Evolutionary conservation across 1,140 invertebrate genomes (phyloP), one percentile per base, ranked within the genome.

Genomic region (Orchesella cincta): DNA sequence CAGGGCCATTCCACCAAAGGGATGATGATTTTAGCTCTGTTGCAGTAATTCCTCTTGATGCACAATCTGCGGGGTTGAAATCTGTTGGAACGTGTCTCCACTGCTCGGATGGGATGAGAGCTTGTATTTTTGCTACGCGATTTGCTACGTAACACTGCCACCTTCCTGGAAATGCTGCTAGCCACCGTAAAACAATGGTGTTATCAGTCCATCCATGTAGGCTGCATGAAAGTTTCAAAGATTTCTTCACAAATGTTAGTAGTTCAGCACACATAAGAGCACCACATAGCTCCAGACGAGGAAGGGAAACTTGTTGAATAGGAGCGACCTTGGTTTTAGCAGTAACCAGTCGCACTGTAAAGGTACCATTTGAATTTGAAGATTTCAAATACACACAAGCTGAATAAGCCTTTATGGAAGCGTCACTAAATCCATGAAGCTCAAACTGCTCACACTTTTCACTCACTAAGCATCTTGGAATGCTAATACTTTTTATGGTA

Each of bases 301-400:
- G 82, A 1, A 79, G 3, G 18, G 77, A 46, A 3, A 81, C n/a
- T 73, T 34, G 36, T 52, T 83, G 79, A 8, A 77, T 28, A 12
- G 79, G 78, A 18, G 76, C 74, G 0, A 83, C 75, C 33, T 73
- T 71, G 12, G 79, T 79, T 74, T 81, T 82, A 1, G 73, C 34
- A 18, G 73, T 36, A 18, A 82, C 1, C 1, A 81, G 33, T 23
- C 20, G 20, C 5, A 36, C 29, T 3, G 2, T 33, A 26, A 71
- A 28, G 5, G 67, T 31, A 5, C 67, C 34, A 23, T 71, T 29
- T 12, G 5, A 2, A 16, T 34, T 8, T 5, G 31, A 12, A 23
- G 2, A 5, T 33, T 26, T 8, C 2, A 71, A 20, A 23, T 71
- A 71, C 5, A 71, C 12, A 8, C 2, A 5, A 8, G 74, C 74